A percentile compares a stretch with the other conserved stretches of the same genome.
Conservation (phyloP, 2,113 vertebrate genomes). For the Campylorhamphus procurvoides region DNA sequence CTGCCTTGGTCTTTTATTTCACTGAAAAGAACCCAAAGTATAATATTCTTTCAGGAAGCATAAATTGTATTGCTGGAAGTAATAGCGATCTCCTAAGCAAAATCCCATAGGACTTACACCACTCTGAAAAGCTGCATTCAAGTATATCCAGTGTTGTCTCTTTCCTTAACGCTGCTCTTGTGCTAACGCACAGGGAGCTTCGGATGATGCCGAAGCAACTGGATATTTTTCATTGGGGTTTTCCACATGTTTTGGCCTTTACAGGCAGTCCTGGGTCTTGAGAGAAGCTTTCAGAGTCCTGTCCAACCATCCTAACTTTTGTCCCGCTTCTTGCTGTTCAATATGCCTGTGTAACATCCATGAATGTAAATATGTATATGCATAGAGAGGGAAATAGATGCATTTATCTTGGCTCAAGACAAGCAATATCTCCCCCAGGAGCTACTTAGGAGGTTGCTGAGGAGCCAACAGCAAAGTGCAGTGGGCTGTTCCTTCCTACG, state of each 20-base stretch:
- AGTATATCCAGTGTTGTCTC: background rate
- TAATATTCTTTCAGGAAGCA: constrained; percentile 66
- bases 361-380: background rate
- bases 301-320: background rate
- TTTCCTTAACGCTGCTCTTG: background rate
- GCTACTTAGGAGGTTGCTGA: constrained; percentile 25
- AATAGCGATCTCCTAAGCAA: constrained; percentile 60
- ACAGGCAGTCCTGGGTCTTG: accelerated
- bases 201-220: background rate
- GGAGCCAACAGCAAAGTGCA: constrained; percentile 16
- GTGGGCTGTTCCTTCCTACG: background rate
- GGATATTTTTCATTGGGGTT: background rate
- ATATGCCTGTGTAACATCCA: background rate
- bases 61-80: constrained; percentile 71
- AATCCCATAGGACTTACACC: constrained; percentile 32
- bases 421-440: constrained; percentile 26
- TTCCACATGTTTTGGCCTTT: background rate
- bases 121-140: constrained; percentile 53
- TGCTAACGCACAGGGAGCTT: background rate
- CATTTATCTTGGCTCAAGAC: constrained; percentile 43
- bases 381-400: background rate
- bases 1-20: background rate
- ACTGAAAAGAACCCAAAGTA: constrained; percentile 38
- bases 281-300: background rate
- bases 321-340: background rate